phyloP scores from a whole-genome alignment of 2,113 vertebrate genomes.

The pig (Sus scrofa) region DNA sequence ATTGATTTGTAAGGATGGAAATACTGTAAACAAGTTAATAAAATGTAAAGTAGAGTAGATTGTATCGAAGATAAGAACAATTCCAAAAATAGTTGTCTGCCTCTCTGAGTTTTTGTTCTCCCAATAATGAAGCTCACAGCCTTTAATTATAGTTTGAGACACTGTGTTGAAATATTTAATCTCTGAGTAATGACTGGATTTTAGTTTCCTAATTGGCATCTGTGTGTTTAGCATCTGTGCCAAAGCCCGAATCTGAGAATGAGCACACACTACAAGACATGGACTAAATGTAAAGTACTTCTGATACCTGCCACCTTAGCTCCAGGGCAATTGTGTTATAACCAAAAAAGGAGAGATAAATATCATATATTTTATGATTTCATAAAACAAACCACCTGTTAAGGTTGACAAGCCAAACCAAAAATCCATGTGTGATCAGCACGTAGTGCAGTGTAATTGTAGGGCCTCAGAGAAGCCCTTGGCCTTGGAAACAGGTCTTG shows the following conservation, averaged over 20 bases:
- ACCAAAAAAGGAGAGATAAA: background rate
- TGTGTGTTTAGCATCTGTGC: slow-evolving; percentile 72
- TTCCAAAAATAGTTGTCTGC: slow-evolving; percentile 79
- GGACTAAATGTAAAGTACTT: background rate
- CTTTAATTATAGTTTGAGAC: slow-evolving; percentile 87
- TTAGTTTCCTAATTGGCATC: slow-evolving; percentile 84
- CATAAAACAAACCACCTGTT: slow-evolving; percentile 12
- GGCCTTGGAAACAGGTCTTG: slow-evolving; percentile 71
- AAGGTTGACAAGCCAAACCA: slow-evolving; percentile 53
- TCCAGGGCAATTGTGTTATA: background rate
- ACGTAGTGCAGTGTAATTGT: background rate
- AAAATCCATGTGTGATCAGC: background rate
- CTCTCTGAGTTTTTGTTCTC: slow-evolving; percentile 78
- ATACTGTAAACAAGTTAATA: background rate
- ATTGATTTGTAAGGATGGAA: background rate
- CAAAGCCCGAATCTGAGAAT: slow-evolving; percentile 74
- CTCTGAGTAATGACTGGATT: slow-evolving; percentile 84
- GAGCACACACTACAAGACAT: background rate
- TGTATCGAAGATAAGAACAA: slow-evolving; percentile 75
- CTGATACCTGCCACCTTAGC: slow-evolving; percentile 32
- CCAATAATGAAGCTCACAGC: slow-evolving; percentile 77
- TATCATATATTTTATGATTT: background rate
- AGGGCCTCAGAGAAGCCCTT: slow-evolving; percentile 42
- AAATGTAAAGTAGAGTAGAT: slow-evolving; percentile 1
- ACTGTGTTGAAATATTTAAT: slow-evolving; percentile 86